Percentiles rank a stretch among this genome's conserved stretches.
Conservation (phyloP, 2,888 invertebrate genomes). For the Scaptomyza polygonia region DNA sequence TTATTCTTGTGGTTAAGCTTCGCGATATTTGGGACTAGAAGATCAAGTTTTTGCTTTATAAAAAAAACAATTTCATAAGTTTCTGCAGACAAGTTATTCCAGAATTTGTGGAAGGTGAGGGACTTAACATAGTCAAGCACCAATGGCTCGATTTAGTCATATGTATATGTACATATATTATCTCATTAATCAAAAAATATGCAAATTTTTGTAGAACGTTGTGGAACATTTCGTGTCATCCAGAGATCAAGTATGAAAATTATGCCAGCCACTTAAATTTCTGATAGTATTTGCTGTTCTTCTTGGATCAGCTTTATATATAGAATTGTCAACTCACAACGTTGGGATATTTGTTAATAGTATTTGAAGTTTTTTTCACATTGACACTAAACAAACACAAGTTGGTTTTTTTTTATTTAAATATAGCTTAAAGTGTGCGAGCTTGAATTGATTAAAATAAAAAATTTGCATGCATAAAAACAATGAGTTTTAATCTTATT, state of each 20-base stretch:
- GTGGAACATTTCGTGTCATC: constrained; percentile 19
- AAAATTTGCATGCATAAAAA: not conserved
- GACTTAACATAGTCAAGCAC: constrained; percentile 23
- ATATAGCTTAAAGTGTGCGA: not conserved
- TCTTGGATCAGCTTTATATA: constrained; percentile 21
- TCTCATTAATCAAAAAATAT: constrained; percentile 51
- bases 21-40: not conserved
- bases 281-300: not conserved
- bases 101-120: constrained; percentile 17
- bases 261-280: not conserved
- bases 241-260: constrained; percentile 21
- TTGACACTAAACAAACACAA: no score
- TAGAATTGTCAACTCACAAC: not conserved
- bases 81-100: constrained; percentile 43
- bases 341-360: not conserved
- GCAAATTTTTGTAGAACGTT: constrained; percentile 48
- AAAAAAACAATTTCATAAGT: not conserved
- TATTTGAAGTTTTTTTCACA: no score
- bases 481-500: not conserved
- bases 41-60: not conserved
- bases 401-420: not conserved
- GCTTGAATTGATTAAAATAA: not conserved
- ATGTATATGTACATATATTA: constrained; percentile 7
- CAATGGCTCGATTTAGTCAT: constrained; percentile 16
- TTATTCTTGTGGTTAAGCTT: not conserved